Evolutionary conservation across 2,797 vertebrate species (phyloP), one percentile per base, ranked within the genome.

Genomic region (Falco peregrinus): DNA sequence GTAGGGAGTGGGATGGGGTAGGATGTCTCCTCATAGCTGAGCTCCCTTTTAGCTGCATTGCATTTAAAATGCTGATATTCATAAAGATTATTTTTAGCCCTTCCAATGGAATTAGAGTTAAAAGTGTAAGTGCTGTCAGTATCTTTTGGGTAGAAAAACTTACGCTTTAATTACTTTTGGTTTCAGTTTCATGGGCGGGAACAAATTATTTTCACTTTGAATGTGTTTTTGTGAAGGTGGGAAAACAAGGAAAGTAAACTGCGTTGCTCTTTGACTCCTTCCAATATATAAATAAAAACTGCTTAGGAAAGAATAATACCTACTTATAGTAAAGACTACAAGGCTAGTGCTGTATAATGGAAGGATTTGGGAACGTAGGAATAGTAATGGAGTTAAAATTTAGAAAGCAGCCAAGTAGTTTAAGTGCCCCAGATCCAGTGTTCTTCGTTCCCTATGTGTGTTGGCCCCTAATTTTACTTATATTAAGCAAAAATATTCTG

Each of bases 171-270:
- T 87, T 90, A 54, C 93, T 96, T 96, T 96, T 43, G 61, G 92
- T 96, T 97, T 96, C 96, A 83, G 82, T 97, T 97, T 95, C 89
- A 65, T 1, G 0, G 57, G 16, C 68, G 69, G 79, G 89, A 89
- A 47, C 39, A 91, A 92, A 47, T 93, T 94, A 77, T 93, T 94
- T 96, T 93, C 75, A 16, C 75, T 93, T 91, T 68, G 75, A 77
- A 80, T 29, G 7, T 97, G 88, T 96, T 97, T 97, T 84, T n/a
- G 51, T 81, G 69, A 94, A 92, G 78, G 82, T 96, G 96, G 92
- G 79, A 91, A 94, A 85, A 89, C 87, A 96, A 96, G 92, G 76
- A 57, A 77, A 87, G 78, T 89, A 61, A 93, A 80, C 82, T 74
- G 19, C 48, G 54, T 78, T 57, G 53, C 88, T 93, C 51, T 60